Evolutionary conservation across 2,113 vertebrate genomes (phyloP).

Genomic region (Lophochroa leadbeateri): DNA sequence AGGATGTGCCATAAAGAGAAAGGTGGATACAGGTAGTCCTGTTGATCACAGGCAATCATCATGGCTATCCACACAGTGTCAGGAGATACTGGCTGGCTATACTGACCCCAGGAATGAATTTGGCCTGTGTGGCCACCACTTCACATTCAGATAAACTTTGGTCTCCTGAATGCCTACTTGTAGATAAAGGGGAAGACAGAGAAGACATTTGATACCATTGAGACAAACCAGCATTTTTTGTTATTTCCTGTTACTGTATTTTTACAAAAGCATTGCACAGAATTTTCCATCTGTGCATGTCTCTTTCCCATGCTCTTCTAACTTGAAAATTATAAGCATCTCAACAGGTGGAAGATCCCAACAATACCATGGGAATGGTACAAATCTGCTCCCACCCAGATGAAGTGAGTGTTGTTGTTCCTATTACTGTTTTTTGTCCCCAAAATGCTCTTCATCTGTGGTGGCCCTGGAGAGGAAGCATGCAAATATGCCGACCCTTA

Average conservation of each 20-base stretch:
- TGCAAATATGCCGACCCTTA: not conserved
- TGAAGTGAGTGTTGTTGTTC: not conserved
- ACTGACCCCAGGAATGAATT: not conserved
- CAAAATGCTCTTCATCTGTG: not conserved
- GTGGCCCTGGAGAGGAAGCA: not conserved
- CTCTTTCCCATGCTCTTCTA: not conserved
- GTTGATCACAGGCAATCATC: not conserved
- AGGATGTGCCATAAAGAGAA: not conserved
- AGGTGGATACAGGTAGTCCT: not conserved
- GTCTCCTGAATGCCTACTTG: not conserved
- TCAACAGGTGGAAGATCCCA: not conserved
- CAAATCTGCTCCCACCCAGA: not conserved
- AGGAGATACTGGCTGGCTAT: not conserved
- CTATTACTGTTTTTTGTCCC: not conserved
- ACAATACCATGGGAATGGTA: not conserved
- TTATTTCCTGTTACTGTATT: not conserved
- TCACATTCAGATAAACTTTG: not conserved
- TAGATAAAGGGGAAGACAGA: not conserved
- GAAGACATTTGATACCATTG: not conserved
- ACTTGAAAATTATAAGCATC: not conserved
- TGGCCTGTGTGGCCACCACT: not conserved
- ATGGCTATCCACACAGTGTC: not conserved
- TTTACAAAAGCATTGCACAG: not conserved
- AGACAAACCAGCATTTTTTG: not conserved
- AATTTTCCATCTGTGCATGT: not conserved